Base-by-base conservation (phyloP, 2,113 vertebrate genomes). In the Circaetus gallicus region DNA sequence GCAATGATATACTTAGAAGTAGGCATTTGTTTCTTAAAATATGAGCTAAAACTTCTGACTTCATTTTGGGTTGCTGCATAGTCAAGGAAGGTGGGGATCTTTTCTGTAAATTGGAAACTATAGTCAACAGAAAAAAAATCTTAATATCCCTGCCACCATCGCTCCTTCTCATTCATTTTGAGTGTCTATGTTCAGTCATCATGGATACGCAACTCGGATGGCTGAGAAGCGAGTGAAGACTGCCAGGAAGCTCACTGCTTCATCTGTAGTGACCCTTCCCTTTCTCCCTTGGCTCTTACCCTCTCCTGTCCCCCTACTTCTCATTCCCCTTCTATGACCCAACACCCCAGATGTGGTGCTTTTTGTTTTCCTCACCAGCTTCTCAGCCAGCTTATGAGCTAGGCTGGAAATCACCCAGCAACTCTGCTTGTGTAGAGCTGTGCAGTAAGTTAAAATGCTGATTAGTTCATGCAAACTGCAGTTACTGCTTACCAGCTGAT, bases 361-460 rank as follows among this genome's bases (percentile, higher is more conserved):
- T 92, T 90, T 83, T 70, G 40, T 53, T 89, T 81, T 83, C 11
- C 22, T 47, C 25, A 38, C 43, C 6, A 67, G 14, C 38, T 96
- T 32, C 45, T 80, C 80, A 78, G 47, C 12, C 29, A 25, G 38
- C 12, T 90, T 58, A 24, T n/a, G 78, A 79, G 62, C 14, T 29
- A 40, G 53, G 10, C 3, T 91, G 53, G 71, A 80, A 85, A 34
- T n/a, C 5, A 5, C 58, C 34, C 66, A 62, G 62, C 79, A 89
- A 7, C 67, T 82, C n/a, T 63, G 16, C 59, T 86, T 31, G 36
- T 73, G 67, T 59, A 42, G 62, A 83, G 71, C 36, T 65, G 71
- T 81, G 58, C 43, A 18, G 18, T 92, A 82, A 82, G 70, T 90
- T 97, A 76, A 92, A 93, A 61, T 90, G 62, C 62, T 93, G 90